Conservation (phyloP, 2,113 vertebrate genomes). For the Labrus mixtus region DNA sequence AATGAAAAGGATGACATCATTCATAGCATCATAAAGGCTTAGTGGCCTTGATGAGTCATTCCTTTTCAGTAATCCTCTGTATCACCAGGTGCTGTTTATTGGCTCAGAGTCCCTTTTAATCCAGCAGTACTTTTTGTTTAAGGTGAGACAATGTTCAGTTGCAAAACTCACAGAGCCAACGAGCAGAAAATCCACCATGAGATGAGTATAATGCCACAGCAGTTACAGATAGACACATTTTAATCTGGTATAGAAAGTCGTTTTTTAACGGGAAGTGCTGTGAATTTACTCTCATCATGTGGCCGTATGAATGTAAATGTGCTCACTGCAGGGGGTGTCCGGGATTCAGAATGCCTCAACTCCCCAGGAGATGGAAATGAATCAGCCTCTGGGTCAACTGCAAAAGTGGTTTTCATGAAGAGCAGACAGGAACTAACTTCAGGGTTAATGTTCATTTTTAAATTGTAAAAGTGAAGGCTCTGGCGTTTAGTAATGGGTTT, state of each 20-base stretch:
- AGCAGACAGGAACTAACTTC: not conserved
- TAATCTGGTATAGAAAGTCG: constrained; percentile 13
- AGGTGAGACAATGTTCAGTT: constrained; percentile 21
- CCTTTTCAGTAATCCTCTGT: constrained; percentile 17
- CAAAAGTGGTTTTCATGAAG: constrained; percentile 18
- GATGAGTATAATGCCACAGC: constrained; percentile 17
- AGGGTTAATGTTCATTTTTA: not conserved
- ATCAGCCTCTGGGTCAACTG: constrained; percentile 22
- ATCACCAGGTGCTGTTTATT: constrained; percentile 15
- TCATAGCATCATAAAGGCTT: not conserved
- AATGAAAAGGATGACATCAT: not conserved
- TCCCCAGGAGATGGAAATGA: constrained; percentile 30
- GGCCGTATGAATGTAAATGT: constrained; percentile 47
- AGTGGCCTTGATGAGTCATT: not conserved
- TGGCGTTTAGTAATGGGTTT: not conserved
- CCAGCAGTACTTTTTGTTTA: constrained; percentile 9
- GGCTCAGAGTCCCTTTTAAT: constrained; percentile 21
- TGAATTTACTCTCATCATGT: constrained; percentile 45
- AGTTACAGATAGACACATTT: not conserved
- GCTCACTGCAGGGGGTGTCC: constrained; percentile 28
- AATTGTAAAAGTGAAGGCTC: not conserved
- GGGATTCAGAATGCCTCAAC: constrained; percentile 27
- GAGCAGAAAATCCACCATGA: constrained; percentile 13
- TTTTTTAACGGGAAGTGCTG: not conserved
- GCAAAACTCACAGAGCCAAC: constrained; percentile 28